These are phyloP conservation scores for Plutomurus gul DNA, from an alignment of 1,140 invertebrate species.

Conservation along the genomic window DNA sequence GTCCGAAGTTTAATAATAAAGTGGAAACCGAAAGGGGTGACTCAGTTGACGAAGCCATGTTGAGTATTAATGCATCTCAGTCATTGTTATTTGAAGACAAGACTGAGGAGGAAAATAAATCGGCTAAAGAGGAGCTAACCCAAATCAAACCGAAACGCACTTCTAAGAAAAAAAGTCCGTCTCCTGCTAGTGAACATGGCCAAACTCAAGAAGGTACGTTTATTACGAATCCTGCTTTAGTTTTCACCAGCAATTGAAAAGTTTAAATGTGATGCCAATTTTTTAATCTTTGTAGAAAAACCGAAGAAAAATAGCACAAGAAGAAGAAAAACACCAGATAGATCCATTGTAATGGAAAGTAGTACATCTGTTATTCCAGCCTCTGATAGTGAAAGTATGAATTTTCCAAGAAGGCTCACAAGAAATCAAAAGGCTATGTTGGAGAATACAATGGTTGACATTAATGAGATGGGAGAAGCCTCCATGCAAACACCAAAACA, in stretches of 20 bases:
- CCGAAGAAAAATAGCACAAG: background rate
- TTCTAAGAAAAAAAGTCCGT: too few relatives aligned
- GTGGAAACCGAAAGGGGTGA: too few relatives aligned
- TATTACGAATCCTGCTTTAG: too few relatives aligned
- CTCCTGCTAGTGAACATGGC: too few relatives aligned
- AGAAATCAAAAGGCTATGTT: conserved; percentile 4
- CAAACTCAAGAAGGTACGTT: too few relatives aligned
- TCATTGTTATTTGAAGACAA: too few relatives aligned
- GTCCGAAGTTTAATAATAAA: too few relatives aligned
- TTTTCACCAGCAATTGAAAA: background rate
- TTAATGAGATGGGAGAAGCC: background rate
- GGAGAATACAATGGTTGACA: background rate
- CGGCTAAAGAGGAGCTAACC: too few relatives aligned
- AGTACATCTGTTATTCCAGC: background rate
- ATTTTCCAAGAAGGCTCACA: background rate
- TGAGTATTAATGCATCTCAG: too few relatives aligned
- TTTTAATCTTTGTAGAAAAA: background rate
- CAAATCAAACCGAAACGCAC: too few relatives aligned
- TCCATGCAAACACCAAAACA: background rate
- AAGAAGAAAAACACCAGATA: background rate
- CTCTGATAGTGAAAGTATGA: background rate
- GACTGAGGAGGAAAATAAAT: too few relatives aligned
- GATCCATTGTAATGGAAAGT: background rate
- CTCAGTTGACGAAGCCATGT: too few relatives aligned
- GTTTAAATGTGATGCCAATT: background rate